Percentiles rank a stretch among this genome's conserved stretches.
Conservation (phyloP, 2,797 vertebrate species). For the Rhinoraja longicauda region DNA sequence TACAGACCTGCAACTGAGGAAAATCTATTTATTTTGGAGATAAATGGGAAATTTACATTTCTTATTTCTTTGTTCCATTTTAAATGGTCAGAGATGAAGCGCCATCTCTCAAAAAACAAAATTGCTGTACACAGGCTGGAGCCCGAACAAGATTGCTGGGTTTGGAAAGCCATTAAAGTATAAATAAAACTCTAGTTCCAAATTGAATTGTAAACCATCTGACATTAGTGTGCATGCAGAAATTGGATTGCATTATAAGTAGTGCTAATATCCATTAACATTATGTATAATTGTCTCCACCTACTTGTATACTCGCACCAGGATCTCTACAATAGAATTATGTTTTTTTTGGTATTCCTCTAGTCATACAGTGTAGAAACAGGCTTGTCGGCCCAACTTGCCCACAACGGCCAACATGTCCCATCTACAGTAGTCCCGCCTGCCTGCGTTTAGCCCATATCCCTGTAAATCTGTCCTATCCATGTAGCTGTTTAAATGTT, state of each 20-base stretch:
- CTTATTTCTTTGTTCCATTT: not conserved
- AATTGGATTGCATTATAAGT: not conserved
- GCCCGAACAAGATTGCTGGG: not conserved
- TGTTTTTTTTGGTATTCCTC: not conserved
- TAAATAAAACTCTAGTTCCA: not conserved
- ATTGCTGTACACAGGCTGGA: not conserved
- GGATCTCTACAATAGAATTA: not conserved
- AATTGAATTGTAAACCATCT: not conserved
- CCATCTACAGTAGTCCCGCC: no score
- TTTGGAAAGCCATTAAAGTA: not conserved
- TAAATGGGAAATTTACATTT: not conserved
- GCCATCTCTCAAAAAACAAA: not conserved
- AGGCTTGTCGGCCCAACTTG: no score
- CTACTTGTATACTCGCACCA: not conserved
- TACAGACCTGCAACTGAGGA: not conserved
- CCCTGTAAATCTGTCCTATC: no score
- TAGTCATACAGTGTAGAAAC: no score
- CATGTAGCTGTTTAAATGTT: no score
- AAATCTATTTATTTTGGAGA: not conserved
- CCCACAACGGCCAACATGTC: no score
- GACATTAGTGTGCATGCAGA: not conserved
- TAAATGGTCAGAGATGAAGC: not conserved
- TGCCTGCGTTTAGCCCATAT: no score
- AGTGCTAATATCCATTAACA: not conserved
- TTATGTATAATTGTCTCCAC: not conserved